Base-by-base conservation (phyloP, 2,113 vertebrate species). In the Donacobius atricapilla region DNA sequence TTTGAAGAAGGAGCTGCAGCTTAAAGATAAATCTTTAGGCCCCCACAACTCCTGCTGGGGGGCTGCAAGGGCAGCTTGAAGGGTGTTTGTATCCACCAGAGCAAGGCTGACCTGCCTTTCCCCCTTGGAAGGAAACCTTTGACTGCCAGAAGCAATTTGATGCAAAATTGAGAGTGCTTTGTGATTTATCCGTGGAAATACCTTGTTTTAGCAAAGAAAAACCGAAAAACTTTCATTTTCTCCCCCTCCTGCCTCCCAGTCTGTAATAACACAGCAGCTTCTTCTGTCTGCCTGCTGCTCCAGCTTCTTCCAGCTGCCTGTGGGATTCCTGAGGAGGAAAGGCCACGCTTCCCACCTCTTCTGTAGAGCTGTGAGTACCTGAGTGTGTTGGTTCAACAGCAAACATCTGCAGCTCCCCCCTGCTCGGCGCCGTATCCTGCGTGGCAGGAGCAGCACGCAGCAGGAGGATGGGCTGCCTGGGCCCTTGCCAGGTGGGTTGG, bases 211-310 rank as follows among this genome's bases (percentile, higher is more conserved):
- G 71, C 33, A 35, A 60, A 79, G 30, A 44, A 65, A 88, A 79
- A 82, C 6, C 2, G 0, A 15, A 70, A 65, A 9, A 3, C 9
- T 66, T 78, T 6, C 0, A 4, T 70, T 82, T 92, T 39, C 21
- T 51, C 9, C 23, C 4, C 17, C 6, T 2, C 2, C 18, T 4
- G 1, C 8, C 3, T n/a, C 15, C 3, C 7, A 5, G 2, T 27
- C 64, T 44, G 24, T 25, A 56, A 39, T 0, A 56, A 33, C 44
- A 45, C 24, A 53, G 56, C 31, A 48, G 37, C 13, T 42, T 42
- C 40, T n/a, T n/a, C n/a, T n/a, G 18, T 81, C 16, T 53, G 24
- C 31, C 37, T 17, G 31, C 54, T 82, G 56, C 17, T 93, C 64
- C 8, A 9, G 54, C n/a, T 28, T 18, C 40, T 84, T 47, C 68